A percentile compares a stretch with the other conserved stretches of the same genome.
Evolutionary conservation across 2,888 invertebrate genomes (phyloP).

Genomic region (Linnaemya tessellans): DNA sequence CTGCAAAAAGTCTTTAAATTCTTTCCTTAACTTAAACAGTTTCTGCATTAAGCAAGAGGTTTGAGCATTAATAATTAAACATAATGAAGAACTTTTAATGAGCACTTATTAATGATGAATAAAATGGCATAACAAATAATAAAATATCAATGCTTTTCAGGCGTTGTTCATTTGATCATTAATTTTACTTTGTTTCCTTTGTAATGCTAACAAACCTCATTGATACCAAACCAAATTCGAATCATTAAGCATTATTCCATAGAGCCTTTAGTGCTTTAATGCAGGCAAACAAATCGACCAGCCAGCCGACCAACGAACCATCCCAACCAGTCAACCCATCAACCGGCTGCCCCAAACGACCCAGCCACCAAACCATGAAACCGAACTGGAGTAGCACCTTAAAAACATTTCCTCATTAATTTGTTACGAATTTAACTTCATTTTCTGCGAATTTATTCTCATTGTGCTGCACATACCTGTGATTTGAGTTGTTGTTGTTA

Average conservation of each 20-base stretch:
- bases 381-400: slow-evolving; percentile 33
- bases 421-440: slow-evolving; percentile 58
- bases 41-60: background rate
- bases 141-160: slow-evolving; percentile 40
- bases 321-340: background rate
- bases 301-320: slow-evolving; percentile 9
- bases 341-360: slow-evolving; percentile 8
- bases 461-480: background rate
- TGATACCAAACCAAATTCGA: slow-evolving; percentile 33
- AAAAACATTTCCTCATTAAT: slow-evolving; percentile 41
- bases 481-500: slow-evolving; percentile 5
- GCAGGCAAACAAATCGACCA: slow-evolving; percentile 6
- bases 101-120: slow-evolving; percentile 14
- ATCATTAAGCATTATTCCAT: slow-evolving; percentile 39
- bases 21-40: background rate
- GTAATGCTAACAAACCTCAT: slow-evolving; percentile 52
- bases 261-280: background rate
- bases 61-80: background rate
- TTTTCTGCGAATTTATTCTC: slow-evolving; percentile 54
- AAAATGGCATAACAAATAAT: background rate
- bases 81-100: background rate
- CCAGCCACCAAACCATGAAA: slow-evolving; percentile 36
- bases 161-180: slow-evolving; percentile 63
- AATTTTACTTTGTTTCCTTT: slow-evolving; percentile 55
- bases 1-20: too few species aligned